Conservation (phyloP, 2,888 invertebrate species). For the Orchesella flavescens region DNA sequence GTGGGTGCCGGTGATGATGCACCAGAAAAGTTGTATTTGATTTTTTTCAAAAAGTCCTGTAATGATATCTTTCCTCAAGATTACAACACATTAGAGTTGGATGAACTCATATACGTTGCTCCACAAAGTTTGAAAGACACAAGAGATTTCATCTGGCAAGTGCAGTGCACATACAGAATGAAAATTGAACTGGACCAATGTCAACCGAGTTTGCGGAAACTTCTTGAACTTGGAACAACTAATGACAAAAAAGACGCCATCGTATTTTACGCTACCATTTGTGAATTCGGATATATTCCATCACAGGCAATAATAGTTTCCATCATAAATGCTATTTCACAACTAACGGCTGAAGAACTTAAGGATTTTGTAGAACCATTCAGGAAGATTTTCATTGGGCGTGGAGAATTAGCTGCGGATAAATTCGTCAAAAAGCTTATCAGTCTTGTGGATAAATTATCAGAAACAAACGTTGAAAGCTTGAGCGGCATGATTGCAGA, state of each 20-base stretch:
- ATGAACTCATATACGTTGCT: slow-evolving; percentile 44
- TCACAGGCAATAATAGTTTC: slow-evolving; percentile 46
- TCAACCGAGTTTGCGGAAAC: slow-evolving; percentile 61
- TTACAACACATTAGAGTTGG: slow-evolving; percentile 36
- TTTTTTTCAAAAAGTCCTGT: slow-evolving; percentile 39
- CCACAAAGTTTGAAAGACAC: slow-evolving; percentile 21
- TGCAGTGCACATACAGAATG: slow-evolving; percentile 28
- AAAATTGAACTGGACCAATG: slow-evolving; percentile 48
- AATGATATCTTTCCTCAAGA: slow-evolving; percentile 35
- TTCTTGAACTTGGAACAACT: slow-evolving; percentile 66
- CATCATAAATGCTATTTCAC: slow-evolving; percentile 66
- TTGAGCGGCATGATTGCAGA: slow-evolving; percentile 63
- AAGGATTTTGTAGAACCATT: slow-evolving; percentile 58
- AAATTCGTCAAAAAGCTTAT: slow-evolving; percentile 55
- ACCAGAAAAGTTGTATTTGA: slow-evolving; percentile 30
- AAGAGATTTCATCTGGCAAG: slow-evolving; percentile 28
- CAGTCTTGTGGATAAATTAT: slow-evolving; percentile 48
- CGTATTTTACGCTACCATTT: slow-evolving; percentile 62
- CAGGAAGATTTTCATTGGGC: slow-evolving; percentile 60
- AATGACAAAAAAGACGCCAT: slow-evolving; percentile 68
- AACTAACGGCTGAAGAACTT: slow-evolving; percentile 53
- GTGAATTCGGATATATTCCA: slow-evolving; percentile 55
- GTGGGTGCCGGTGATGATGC: slow-evolving; percentile 17
- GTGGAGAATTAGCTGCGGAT: slow-evolving; percentile 17
- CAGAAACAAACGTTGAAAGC: slow-evolving; percentile 59